Conservation (phyloP, 2,888 invertebrate species). For the Eledona agricola region DNA sequence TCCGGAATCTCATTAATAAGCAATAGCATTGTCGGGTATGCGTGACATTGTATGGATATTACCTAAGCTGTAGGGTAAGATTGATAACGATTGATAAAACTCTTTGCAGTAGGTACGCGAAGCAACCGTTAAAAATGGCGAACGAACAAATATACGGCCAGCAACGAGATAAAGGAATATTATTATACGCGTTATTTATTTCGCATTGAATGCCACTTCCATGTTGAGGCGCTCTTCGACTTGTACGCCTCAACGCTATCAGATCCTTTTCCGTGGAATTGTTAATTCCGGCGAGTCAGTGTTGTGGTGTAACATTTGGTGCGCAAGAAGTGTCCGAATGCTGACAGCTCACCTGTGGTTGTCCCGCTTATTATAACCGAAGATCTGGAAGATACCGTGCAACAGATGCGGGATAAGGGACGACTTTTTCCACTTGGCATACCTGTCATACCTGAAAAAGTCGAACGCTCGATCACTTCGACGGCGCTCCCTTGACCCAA, state of each 20-base stretch:
- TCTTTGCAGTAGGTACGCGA: slow-evolving; percentile 43
- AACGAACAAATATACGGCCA: slow-evolving; percentile 46
- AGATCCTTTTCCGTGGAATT: slow-evolving; percentile 27
- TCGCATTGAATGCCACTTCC: slow-evolving; percentile 28
- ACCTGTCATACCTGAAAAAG: no score
- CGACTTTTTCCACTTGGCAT: slow-evolving; percentile 7
- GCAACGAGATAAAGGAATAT: slow-evolving; percentile 43
- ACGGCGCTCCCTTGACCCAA: no score
- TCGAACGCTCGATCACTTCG: no score
- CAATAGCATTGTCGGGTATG: slow-evolving; percentile 60
- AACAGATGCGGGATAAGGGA: slow-evolving; percentile 41
- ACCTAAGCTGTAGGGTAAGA: slow-evolving; percentile 53
- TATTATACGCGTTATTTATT: slow-evolving; percentile 38
- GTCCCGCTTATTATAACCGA: slow-evolving; percentile 32
- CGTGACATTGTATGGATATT: slow-evolving; percentile 63
- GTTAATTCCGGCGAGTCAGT: slow-evolving; percentile 27
- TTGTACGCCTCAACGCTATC: slow-evolving; percentile 18
- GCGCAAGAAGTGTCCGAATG: slow-evolving; percentile 36
- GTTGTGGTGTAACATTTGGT: slow-evolving; percentile 40
- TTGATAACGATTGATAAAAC: slow-evolving; percentile 57
- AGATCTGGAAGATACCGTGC: slow-evolving; percentile 30
- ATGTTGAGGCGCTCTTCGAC: slow-evolving; percentile 25
- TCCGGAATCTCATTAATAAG: slow-evolving; percentile 60
- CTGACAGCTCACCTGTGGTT: slow-evolving; percentile 44
- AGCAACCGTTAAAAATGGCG: slow-evolving; percentile 42